Conservation (phyloP, 2,113 vertebrate species). For the Quiscalus mexicanus region DNA sequence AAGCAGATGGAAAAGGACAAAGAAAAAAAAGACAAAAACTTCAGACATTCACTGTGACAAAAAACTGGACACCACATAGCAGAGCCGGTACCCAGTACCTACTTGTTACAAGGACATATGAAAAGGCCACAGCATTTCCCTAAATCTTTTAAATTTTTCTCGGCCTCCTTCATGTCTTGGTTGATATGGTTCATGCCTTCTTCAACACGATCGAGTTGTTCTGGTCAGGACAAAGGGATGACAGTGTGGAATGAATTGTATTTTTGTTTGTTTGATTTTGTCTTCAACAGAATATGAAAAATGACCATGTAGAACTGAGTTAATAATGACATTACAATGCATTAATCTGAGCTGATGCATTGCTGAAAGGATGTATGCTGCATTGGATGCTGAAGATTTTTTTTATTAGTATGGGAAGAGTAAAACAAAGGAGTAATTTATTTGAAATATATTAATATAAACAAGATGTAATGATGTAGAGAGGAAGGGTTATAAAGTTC, state of each 20-base stretch:
- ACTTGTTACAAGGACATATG: constrained; percentile 99
- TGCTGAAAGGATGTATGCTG: constrained; percentile 50
- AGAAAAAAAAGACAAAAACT: constrained; percentile 93
- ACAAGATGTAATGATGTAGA: constrained; percentile 62
- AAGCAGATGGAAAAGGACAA: constrained; percentile 95
- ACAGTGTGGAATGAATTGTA: constrained; percentile 98
- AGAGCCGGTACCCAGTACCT: constrained; percentile 94
- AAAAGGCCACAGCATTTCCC: constrained; percentile 98
- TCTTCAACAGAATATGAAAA: constrained; percentile 87
- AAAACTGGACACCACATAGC: constrained; percentile 91
- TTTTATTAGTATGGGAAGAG: constrained; percentile 16
- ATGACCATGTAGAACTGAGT: constrained; percentile 82
- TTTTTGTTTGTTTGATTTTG: constrained; percentile 68
- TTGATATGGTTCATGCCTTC: constrained; percentile 99
- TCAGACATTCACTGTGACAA: constrained; percentile 98
- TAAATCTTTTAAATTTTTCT: constrained; percentile 99
- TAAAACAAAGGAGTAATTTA: constrained; percentile 64
- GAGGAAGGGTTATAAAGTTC: constrained; percentile 64
- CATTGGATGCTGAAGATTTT: constrained; percentile 67
- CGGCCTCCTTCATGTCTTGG: constrained; percentile 99
- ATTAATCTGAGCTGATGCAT: constrained; percentile 76
- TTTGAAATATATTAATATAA: constrained; percentile 60
- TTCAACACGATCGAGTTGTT: constrained; percentile 99
- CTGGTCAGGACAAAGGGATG: constrained; percentile 99
- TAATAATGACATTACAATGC: constrained; percentile 75